These are phyloP conservation scores for Eristalis intricaria DNA, from an alignment of 2,888 invertebrate genomes.

Conservation along the genomic window DNA sequence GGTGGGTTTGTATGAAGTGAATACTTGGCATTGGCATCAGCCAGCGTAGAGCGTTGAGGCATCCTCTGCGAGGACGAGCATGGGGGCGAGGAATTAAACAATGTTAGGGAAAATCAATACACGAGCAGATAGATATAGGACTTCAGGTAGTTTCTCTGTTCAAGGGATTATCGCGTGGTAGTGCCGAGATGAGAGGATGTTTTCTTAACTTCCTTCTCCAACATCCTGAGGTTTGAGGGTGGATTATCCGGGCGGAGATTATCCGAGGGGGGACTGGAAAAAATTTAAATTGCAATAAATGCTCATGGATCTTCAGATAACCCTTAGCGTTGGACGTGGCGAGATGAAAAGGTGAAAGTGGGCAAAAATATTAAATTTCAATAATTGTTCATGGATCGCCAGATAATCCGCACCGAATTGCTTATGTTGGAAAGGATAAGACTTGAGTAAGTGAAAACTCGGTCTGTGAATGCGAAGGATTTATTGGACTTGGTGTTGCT, in stretches of 20 bases:
- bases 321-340: background rate
- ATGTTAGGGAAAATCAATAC: constrained; percentile 9
- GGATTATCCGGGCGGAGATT: background rate
- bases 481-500: background rate
- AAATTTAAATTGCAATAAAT: background rate
- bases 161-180: background rate
- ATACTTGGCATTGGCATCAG: constrained; percentile 20
- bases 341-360: background rate
- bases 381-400: background rate
- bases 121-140: background rate
- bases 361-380: background rate
- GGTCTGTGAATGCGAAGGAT: background rate
- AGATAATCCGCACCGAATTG: background rate
- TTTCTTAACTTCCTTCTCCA: background rate
- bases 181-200: background rate
- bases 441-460: too few species aligned
- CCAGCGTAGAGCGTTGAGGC: constrained; percentile 10
- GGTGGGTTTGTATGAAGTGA: constrained; percentile 14
- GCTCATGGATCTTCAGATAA: background rate
- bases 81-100: background rate
- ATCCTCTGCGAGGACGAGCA: constrained; percentile 15
- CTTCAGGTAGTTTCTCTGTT: background rate
- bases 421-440: too few species aligned
- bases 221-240: background rate
- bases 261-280: background rate